A percentile compares a stretch with the other conserved stretches of the same genome.
Evolutionary conservation across 2,888 invertebrate genomes (phyloP).

Genomic region (Nephrotoma guestfalica): DNA sequence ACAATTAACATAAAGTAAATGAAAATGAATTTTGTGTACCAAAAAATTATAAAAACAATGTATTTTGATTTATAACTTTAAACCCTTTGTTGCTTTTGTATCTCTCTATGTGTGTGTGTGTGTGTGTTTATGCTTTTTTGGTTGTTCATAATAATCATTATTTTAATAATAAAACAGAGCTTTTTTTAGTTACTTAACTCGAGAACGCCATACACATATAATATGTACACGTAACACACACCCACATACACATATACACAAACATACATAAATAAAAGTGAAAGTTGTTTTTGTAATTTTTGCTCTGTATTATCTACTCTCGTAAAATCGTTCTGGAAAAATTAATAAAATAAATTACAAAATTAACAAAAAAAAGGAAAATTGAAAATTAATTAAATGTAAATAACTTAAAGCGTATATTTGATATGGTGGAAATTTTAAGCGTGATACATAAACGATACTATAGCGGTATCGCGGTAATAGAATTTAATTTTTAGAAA

Average conservation of each 20-base stretch:
- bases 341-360: neutral
- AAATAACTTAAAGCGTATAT: neutral
- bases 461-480: neutral
- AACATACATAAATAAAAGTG: too few relatives aligned
- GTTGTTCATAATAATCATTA: neutral
- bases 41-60: neutral
- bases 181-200: neutral
- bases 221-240: neutral
- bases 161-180: neutral
- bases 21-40: neutral
- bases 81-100: neutral
- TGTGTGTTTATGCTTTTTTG: neutral
- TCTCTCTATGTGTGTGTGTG: neutral
- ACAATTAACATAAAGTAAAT: neutral
- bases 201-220: neutral
- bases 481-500: too few relatives aligned
- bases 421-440: neutral
- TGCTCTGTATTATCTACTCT: neutral
- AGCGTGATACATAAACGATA: neutral
- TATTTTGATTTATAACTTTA: neutral
- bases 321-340: neutral
- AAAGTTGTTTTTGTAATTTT: neutral
- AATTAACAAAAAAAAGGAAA: neutral
- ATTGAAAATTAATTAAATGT: neutral
- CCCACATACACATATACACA: too few relatives aligned